Percentiles rank a stretch among this genome's conserved stretches.
Conservation (phyloP, 2,113 vertebrate genomes). For the Physeter macrocephalus region DNA sequence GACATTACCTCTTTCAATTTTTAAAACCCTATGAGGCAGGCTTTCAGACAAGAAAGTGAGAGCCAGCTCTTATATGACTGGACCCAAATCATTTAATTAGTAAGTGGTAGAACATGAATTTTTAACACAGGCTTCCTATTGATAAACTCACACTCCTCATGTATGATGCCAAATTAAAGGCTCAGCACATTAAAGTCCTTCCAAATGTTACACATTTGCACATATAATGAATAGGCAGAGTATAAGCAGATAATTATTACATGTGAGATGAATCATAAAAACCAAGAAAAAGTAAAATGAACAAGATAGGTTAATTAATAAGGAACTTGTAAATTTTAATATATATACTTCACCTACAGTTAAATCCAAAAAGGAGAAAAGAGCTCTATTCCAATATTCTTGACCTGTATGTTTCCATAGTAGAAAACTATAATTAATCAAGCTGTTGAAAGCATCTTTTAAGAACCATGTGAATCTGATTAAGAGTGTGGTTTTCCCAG, state of each 20-base stretch:
- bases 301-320: not conserved
- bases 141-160: not conserved
- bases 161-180: not conserved
- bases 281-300: not conserved
- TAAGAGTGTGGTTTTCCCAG: not conserved
- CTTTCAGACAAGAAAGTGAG: not conserved
- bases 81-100: not conserved
- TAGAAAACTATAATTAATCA: not conserved
- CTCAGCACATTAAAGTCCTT: not conserved
- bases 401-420: not conserved
- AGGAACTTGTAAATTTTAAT: not conserved
- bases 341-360: not conserved
- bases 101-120: not conserved
- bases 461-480: not conserved
- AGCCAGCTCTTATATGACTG: not conserved
- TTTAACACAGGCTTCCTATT: not conserved
- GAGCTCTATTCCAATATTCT: not conserved
- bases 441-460: not conserved
- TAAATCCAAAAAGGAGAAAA: not conserved
- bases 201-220: not conserved
- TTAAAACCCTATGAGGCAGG: not conserved
- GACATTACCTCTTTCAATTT: not conserved
- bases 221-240: not conserved
- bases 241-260: not conserved
- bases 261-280: not conserved